These are phyloP conservation scores for Papilio glaucus DNA, from an alignment of 1,140 invertebrate genomes.

Conservation along the genomic window DNA sequence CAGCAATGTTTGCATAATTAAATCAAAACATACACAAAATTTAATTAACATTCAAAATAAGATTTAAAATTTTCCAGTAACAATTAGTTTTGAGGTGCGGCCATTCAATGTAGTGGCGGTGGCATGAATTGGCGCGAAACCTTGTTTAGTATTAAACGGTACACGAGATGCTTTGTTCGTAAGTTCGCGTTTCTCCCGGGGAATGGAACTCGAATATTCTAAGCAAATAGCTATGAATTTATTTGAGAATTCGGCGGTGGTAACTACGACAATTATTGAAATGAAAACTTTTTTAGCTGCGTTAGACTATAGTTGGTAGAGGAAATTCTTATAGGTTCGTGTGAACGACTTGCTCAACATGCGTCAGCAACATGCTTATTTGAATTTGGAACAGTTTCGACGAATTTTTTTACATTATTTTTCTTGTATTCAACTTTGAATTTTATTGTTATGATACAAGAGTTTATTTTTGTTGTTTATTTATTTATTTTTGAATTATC, in stretches of 20 bases:
- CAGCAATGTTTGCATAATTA: background rate
- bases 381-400: no score
- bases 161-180: constrained; percentile 53
- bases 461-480: no score
- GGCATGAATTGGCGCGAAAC: constrained; percentile 50
- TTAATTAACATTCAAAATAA: constrained; percentile 43
- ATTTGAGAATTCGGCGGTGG: constrained; percentile 19
- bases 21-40: constrained; percentile 36
- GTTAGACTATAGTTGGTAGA: no score
- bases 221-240: constrained; percentile 45
- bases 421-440: no score
- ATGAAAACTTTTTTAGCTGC: no score
- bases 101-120: constrained; percentile 36
- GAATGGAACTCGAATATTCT: constrained; percentile 49
- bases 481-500: no score
- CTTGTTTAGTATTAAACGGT: constrained; percentile 51
- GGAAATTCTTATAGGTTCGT: no score
- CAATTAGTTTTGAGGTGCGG: constrained; percentile 47
- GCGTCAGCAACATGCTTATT: no score
- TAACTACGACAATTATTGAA: constrained; percentile 31
- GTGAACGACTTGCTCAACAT: no score
- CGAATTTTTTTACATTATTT: no score
- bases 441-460: no score
- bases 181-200: constrained; percentile 50
- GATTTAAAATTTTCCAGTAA: constrained; percentile 43